These are phyloP conservation scores for Oedothorax gibbosus DNA, from an alignment of 1,140 invertebrate species.

Conservation along the genomic window DNA sequence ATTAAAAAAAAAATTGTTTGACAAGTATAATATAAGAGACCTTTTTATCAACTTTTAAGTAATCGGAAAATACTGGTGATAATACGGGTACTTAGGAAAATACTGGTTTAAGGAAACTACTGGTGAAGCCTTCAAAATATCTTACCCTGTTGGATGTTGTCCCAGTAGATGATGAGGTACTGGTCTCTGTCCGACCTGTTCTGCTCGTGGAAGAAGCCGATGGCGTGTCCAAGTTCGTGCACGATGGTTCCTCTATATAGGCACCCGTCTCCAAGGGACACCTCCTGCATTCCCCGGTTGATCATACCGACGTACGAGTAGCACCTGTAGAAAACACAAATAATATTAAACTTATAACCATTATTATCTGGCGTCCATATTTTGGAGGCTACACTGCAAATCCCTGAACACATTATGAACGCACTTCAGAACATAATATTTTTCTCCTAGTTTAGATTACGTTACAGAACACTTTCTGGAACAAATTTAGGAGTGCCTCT, in stretches of 20 bases:
- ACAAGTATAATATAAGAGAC: no score
- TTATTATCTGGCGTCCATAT: neutral
- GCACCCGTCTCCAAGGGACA: conserved; percentile 54
- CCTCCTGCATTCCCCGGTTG: conserved; percentile 30
- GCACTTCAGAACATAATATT: no score
- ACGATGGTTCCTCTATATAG: conserved; percentile 64
- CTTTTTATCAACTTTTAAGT: no score
- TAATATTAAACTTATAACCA: no score
- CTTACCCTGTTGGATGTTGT: conserved; percentile 66
- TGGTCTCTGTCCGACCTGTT: conserved; percentile 65
- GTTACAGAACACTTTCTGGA: no score
- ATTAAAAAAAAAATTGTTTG: no score
- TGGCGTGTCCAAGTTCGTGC: conserved; percentile 68
- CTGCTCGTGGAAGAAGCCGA: conserved; percentile 69
- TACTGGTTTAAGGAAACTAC: no score
- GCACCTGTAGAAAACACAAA: conserved; percentile 11
- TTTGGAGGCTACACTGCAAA: neutral
- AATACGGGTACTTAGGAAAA: no score
- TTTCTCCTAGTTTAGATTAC: no score
- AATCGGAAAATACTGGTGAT: no score
- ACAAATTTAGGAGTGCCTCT: no score
- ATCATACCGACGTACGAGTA: conserved; percentile 57
- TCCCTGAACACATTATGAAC: neutral
- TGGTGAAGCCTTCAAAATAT: conserved; percentile 65
- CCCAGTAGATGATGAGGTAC: conserved; percentile 68